phyloP scores from a whole-genome alignment of 2,888 invertebrate genomes.

The Pristionchus entomophagus region DNA sequence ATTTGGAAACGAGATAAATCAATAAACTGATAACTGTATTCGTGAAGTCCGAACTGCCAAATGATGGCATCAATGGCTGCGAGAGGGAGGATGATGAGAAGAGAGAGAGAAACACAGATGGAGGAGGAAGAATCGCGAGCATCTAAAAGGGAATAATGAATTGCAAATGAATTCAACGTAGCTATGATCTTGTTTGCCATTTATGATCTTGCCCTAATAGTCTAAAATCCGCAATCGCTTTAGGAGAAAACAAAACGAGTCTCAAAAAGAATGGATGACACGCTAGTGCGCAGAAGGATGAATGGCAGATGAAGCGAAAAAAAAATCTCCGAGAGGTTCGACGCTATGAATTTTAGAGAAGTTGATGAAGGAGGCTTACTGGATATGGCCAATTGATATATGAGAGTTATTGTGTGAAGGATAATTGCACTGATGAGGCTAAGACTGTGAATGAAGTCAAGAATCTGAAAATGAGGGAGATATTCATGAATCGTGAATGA shows the following conservation, averaged over 20 bases:
- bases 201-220: no score
- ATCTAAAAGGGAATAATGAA: neutral
- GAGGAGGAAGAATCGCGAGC: neutral
- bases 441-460: constrained; percentile 15
- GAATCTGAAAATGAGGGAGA: neutral
- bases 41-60: constrained; percentile 15
- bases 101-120: neutral
- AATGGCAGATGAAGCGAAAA: neutral
- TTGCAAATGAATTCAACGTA: no score
- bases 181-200: no score
- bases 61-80: constrained; percentile 16
- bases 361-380: neutral
- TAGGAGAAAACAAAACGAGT: neutral
- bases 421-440: neutral
- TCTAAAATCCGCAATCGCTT: no score
- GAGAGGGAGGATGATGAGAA: constrained; percentile 12
- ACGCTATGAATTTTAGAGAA: neutral
- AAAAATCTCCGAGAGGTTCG: neutral
- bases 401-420: neutral
- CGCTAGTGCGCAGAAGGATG: neutral
- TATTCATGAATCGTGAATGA: neutral
- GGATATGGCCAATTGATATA: neutral
- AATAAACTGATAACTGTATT: neutral
- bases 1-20: no score
- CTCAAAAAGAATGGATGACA: neutral